phyloP scores from a whole-genome alignment of 1,140 invertebrate species.

The Chlorops oryzae region DNA sequence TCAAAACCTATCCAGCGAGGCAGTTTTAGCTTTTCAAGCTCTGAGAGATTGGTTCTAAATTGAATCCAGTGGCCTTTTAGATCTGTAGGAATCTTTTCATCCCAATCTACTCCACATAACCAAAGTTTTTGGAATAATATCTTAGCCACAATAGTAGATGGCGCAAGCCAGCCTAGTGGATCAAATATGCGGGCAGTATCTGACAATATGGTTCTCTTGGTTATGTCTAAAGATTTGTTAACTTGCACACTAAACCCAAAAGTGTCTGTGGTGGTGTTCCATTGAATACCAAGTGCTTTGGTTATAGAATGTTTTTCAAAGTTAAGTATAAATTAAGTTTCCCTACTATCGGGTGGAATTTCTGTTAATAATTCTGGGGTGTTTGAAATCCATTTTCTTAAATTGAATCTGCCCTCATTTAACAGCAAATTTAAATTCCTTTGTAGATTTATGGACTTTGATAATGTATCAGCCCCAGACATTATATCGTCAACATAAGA shows the following conservation, averaged over 20 bases:
- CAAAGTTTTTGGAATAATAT: conserved; percentile 38
- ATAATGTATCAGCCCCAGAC: conserved; percentile 31
- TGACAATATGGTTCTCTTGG: no score
- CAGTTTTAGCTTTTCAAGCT: no score
- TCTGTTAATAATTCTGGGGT: background rate
- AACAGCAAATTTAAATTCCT: conserved; percentile 19
- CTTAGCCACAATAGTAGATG: conserved; percentile 44
- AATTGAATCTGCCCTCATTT: conserved; percentile 20
- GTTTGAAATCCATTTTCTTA: conserved; percentile 30
- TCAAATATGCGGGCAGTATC: conserved; percentile 36
- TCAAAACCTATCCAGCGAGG: no score
- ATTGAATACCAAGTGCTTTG: no score
- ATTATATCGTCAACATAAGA: conserved; percentile 48
- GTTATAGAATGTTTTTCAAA: no score
- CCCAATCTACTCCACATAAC: background rate
- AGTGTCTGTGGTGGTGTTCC: no score
- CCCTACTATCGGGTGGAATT: background rate
- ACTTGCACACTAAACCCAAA: no score
- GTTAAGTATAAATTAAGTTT: no score
- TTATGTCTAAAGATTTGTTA: no score
- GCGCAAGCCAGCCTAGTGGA: conserved; percentile 37
- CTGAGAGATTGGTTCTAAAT: no score
- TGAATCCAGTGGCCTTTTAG: background rate
- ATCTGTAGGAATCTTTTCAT: background rate
- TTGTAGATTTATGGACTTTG: conserved; percentile 26